Conservation (phyloP, 2,113 vertebrate species). For the Mystacornis crossleyi region DNA sequence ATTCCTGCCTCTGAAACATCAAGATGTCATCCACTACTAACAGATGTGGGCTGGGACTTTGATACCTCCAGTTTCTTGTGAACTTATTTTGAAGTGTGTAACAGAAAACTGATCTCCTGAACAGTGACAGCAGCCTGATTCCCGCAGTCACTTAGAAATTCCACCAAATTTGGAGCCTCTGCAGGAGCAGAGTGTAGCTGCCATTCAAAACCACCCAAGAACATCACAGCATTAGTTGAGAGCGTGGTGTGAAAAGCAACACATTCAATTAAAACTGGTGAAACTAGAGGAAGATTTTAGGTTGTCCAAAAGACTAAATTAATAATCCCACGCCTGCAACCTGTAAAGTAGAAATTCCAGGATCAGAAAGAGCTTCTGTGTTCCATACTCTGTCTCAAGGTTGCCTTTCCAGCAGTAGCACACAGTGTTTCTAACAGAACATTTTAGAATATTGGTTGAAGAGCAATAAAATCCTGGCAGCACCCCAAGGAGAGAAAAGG, state of each 20-base stretch:
- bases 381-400: neutral
- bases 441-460: neutral
- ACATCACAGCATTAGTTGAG: neutral
- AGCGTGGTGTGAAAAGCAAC: neutral
- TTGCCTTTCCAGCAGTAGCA: neutral
- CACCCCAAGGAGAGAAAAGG: neutral
- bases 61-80: neutral
- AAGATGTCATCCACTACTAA: neutral
- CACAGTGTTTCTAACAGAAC: rapidly evolving
- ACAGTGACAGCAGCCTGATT: neutral
- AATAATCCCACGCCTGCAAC: neutral
- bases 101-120: neutral
- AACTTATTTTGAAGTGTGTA: neutral
- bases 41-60: neutral
- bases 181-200: neutral
- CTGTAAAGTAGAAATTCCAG: neutral
- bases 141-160: neutral
- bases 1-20: neutral
- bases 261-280: neutral
- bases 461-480: neutral
- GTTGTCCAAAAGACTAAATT: neutral
- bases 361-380: neutral
- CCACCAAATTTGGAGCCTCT: neutral
- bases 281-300: neutral
- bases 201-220: neutral